These are phyloP conservation scores for Marmota monax DNA, from an alignment of 2,113 vertebrate species.

Conservation along the genomic window DNA sequence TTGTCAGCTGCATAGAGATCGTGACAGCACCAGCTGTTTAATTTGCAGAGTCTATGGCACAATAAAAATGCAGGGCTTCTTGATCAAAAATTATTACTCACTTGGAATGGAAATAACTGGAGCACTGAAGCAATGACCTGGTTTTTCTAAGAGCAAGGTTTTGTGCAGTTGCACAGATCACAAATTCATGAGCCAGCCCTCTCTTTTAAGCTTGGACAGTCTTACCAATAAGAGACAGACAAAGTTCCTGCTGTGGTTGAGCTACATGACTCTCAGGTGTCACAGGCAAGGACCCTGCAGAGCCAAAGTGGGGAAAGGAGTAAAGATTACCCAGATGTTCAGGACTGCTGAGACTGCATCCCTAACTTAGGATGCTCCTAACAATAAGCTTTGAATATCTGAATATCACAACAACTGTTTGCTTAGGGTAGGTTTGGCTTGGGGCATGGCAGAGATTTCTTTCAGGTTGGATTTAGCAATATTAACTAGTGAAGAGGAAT, in stretches of 20 bases:
- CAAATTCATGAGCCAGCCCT: not conserved
- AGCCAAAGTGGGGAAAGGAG: not conserved
- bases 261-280: not conserved
- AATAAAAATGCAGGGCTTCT: not conserved
- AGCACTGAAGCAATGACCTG: not conserved
- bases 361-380: not conserved
- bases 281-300: not conserved
- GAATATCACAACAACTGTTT: not conserved
- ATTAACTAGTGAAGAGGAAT: not conserved
- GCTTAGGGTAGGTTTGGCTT: not conserved
- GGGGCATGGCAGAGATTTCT: not conserved
- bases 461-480: not conserved
- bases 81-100: not conserved
- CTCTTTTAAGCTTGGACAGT: not conserved
- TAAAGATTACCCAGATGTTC: not conserved
- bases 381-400: not conserved
- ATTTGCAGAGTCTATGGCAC: not conserved
- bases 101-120: not conserved
- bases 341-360: not conserved
- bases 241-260: not conserved
- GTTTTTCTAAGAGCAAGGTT: not conserved
- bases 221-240: not conserved
- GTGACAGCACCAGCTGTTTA: not conserved
- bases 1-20: not conserved
- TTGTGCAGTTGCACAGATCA: fast-evolving